Evolutionary conservation across 2,797 vertebrate genomes (phyloP).

Genomic region (Cyclura pinguis): DNA sequence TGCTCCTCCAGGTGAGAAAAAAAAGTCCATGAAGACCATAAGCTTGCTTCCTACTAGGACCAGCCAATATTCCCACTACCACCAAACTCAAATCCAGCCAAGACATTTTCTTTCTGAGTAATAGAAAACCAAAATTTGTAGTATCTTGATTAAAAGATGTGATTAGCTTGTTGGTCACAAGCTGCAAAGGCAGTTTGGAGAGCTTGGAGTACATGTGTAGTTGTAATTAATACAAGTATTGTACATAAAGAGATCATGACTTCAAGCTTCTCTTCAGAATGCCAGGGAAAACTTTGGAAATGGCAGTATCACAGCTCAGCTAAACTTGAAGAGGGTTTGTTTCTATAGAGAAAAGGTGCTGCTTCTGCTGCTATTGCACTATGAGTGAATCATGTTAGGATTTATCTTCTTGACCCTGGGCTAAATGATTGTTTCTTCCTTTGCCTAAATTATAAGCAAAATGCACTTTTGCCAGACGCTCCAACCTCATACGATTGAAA

Average conservation of each 20-base stretch:
- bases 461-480: slow-evolving; percentile 52
- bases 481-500: slow-evolving; percentile 53
- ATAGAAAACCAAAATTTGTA: too few relatives aligned
- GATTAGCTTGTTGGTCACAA: neutral
- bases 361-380: slow-evolving; percentile 30
- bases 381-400: slow-evolving; percentile 62
- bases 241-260: neutral
- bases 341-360: slow-evolving; percentile 64
- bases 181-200: neutral
- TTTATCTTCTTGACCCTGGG: slow-evolving; percentile 62
- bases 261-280: slow-evolving; percentile 24
- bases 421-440: slow-evolving; percentile 57
- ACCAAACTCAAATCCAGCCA: too few relatives aligned
- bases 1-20: too few relatives aligned
- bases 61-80: too few relatives aligned
- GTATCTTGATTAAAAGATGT: too few relatives aligned
- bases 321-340: slow-evolving; percentile 63
- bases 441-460: slow-evolving; percentile 55
- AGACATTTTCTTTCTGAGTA: too few relatives aligned
- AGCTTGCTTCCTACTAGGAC: too few relatives aligned
- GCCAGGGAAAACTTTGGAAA: slow-evolving; percentile 50
- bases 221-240: slow-evolving; percentile 20
- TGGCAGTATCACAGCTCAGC: neutral
- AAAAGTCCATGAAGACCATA: too few relatives aligned
- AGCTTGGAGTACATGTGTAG: neutral